Evolutionary conservation across 1,140 invertebrate species (phyloP).

Genomic region (Elymnias hypermnestra): DNA sequence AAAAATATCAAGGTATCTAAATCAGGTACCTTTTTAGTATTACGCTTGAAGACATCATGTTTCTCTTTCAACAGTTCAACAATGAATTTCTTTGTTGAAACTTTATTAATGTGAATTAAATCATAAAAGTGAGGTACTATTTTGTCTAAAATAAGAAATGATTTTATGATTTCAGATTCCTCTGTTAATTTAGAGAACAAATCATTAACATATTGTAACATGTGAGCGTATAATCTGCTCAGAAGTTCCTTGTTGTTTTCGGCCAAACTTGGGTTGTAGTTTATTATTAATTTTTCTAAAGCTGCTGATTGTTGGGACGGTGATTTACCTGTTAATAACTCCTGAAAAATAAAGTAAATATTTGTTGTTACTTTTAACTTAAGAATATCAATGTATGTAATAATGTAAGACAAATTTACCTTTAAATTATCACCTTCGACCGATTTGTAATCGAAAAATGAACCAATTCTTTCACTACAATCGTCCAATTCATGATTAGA

Average conservation of each 20-base stretch:
- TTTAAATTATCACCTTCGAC: constrained; percentile 48
- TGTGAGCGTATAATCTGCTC: constrained; percentile 81
- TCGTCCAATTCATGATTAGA: constrained; percentile 33
- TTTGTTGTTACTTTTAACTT: too few species aligned
- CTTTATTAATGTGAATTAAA: constrained; percentile 82
- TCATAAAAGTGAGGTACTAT: constrained; percentile 84
- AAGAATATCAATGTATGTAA: too few species aligned
- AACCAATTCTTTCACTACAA: constrained; percentile 29
- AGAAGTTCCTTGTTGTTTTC: constrained; percentile 87
- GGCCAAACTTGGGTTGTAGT: constrained; percentile 86
- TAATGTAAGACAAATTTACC: constrained; percentile 32
- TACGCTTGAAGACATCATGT: constrained; percentile 80
- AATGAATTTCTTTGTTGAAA: constrained; percentile 80
- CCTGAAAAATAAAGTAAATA: constrained; percentile 37
- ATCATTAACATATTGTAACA: constrained; percentile 87
- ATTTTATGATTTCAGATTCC: constrained; percentile 68
- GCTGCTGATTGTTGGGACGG: constrained; percentile 82
- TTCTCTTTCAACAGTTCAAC: constrained; percentile 85
- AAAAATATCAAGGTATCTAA: constrained; percentile 88
- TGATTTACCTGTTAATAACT: constrained; percentile 79
- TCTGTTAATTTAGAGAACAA: constrained; percentile 72
- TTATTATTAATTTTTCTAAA: constrained; percentile 90
- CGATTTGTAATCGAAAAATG: constrained; percentile 43
- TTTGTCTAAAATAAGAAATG: constrained; percentile 79
- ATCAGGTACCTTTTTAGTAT: constrained; percentile 79